Conservation (phyloP, 2,113 vertebrate genomes). For the Eulacestoma nigropectus region DNA sequence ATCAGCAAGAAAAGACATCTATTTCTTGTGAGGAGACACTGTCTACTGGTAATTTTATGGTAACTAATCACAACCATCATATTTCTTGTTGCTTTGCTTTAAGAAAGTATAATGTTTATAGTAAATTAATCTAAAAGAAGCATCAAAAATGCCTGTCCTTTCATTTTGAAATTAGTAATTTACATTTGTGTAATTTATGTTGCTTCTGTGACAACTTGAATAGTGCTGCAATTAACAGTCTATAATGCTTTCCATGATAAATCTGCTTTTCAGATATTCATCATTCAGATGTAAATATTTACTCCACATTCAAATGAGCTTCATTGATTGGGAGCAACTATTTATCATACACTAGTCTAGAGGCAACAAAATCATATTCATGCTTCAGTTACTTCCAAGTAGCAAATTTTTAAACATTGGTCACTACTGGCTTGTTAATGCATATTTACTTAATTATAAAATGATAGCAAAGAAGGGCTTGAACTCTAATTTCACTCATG, state of each 20-base stretch:
- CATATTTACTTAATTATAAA: neutral
- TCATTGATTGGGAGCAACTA: neutral
- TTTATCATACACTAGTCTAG: neutral
- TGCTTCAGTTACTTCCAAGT: neutral
- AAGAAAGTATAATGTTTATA: neutral
- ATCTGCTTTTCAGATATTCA: neutral
- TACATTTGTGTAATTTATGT: neutral
- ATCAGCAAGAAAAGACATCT: neutral
- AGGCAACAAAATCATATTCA: neutral
- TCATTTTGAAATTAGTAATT: neutral
- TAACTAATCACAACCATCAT: neutral
- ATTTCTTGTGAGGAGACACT: neutral
- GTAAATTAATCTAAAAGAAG: neutral
- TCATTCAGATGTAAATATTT: conserved; percentile 41
- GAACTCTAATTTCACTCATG: neutral
- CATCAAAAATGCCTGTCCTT: neutral
- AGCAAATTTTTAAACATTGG: neutral
- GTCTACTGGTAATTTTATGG: neutral
- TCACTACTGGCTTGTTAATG: neutral
- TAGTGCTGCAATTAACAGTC: neutral
- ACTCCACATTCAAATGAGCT: neutral
- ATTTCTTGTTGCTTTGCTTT: neutral
- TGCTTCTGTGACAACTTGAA: neutral
- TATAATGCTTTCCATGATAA: neutral
- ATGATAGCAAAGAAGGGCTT: neutral